A percentile compares a stretch with the other conserved stretches of the same genome.
These are phyloP conservation scores for Exocentrus adspersus DNA, from an alignment of 2,888 invertebrate genomes.

Conservation along the genomic window DNA sequence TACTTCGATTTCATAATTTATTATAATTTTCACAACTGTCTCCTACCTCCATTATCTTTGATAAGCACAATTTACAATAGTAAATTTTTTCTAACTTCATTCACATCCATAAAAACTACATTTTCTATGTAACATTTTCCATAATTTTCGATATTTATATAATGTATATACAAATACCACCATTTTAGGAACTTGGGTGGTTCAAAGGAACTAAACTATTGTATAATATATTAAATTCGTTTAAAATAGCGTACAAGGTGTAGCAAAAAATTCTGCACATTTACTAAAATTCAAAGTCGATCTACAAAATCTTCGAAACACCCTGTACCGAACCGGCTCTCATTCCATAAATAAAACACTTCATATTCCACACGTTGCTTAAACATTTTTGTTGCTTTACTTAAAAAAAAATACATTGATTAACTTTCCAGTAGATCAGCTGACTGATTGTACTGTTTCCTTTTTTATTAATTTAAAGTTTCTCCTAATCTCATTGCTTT, in stretches of 20 bases:
- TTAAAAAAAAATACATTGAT: slow-evolving; percentile 22
- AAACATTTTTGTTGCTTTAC: slow-evolving; percentile 4
- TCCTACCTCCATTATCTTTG: too few relatives aligned
- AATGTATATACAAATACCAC: slow-evolving; percentile 11
- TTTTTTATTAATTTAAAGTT: neutral
- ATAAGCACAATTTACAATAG: too few relatives aligned
- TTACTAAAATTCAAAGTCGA: slow-evolving; percentile 20
- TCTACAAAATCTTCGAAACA: slow-evolving; percentile 10
- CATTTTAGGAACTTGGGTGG: neutral
- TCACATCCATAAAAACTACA: too few relatives aligned
- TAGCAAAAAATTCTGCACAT: slow-evolving; percentile 16
- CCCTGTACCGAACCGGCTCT: neutral
- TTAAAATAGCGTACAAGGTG: slow-evolving; percentile 9
- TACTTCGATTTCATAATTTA: too few relatives aligned
- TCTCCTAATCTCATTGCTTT: slow-evolving; percentile 50
- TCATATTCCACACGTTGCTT: slow-evolving; percentile 20
- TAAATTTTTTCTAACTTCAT: too few relatives aligned
- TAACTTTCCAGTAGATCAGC: neutral
- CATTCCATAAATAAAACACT: slow-evolving; percentile 11
- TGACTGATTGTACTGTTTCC: neutral
- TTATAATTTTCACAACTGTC: too few relatives aligned
- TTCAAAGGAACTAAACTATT: slow-evolving; percentile 13
- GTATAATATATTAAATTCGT: slow-evolving; percentile 14
- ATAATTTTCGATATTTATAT: neutral
- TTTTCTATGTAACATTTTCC: slow-evolving; percentile 14